Evolutionary conservation across 2,888 invertebrate genomes (phyloP), one percentile per base, ranked within the genome.

Genomic region (Magallana nippona): DNA sequence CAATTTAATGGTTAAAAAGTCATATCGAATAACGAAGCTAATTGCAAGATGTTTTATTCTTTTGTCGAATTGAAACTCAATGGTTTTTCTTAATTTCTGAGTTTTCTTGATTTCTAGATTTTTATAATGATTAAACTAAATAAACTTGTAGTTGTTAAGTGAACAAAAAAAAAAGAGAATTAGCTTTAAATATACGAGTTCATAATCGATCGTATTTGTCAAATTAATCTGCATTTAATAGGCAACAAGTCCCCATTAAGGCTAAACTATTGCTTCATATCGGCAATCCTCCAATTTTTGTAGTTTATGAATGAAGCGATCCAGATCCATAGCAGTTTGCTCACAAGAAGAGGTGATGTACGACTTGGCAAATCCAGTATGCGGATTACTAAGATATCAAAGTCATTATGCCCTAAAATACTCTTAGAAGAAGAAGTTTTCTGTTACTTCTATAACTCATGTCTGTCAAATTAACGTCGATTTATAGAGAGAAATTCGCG

Each of bases 251-350:
- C 27, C 13, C 32, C 71, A 11, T 32, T 71, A 62, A 71, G 27
- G 15, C 15, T 15, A 13, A 71, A 27, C 10, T 27, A 10, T 19
- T 71, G 15, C 71, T 27, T 22, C 22, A 27, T 32, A 22, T 71
- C 27, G 15, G 27, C 71, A 71, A 32, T 32, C 71, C 13, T 27
- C 27, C 11, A 60, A 60, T 15, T 13, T 71, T 71, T 71, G 22
- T 71, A 71, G 27, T 71, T 71, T 71, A 71, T 71, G 71, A 71
- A 71, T 27, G 71, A 27, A 71, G 22, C 15, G 10, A 71, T 32
- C 2, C 22, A 1, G 10, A 71, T 32, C 2, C 22, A 1, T 32
- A 15, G 13, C 71, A 71, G 22, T 27, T 27, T 22, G 27, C 71
- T 27, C 71, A 71, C 3, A 71, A 27, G 32, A 32, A 22, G 10